Evolutionary conservation across 2,888 invertebrate species (phyloP), one percentile per base, ranked within the genome.

Genomic region (Tolmerus cingulatus): DNA sequence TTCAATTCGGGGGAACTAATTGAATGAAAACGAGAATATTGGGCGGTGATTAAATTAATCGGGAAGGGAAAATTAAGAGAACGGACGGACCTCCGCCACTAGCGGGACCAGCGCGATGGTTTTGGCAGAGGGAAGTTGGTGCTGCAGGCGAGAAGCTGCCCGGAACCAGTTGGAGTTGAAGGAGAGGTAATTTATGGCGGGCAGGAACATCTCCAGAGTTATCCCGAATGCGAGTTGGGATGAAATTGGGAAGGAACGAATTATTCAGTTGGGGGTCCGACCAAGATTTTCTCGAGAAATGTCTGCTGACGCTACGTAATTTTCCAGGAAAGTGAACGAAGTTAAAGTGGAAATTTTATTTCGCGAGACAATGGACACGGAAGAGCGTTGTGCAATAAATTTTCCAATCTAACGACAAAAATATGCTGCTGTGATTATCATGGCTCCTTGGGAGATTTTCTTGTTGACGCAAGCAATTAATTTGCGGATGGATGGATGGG

Each of bases 21-120:
- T 78, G 78, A 78, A 78, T 46, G 43, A 78, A 78, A 78, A 78
- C 27, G 78, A 78, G 78, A 78, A 78, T 78, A 78, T 78, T 43
- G 43, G 78, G 78, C 46, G 78, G 19, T 78, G 46, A 78, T 78
- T 78, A 43, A 78, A 43, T 40, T 78, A 78, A 78, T 78, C 37
- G 78, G 78, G 19, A 23, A 46, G 78, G 46, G 78, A 78, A 78
- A 78, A 78, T 43, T 78, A 76, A 76, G 78, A 78, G 76, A 76
- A 76, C 9, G 76, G 40, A 76, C 9, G 76, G 40, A 76, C 34
- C 34, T 37, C 16, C 37, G 57, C 57, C 37, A 37, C 40, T 12
- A 66, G 27, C 12, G 23, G 12, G 4, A 23, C 66, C 66, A 51
- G n/a, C n/a, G n/a, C n/a, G n/a, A 51, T 7, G 74, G 23, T n/a